A percentile compares a stretch with the other conserved stretches of the same genome.
phyloP scores from a whole-genome alignment of 2,888 invertebrate species.

The Nymphalis urticae region DNA sequence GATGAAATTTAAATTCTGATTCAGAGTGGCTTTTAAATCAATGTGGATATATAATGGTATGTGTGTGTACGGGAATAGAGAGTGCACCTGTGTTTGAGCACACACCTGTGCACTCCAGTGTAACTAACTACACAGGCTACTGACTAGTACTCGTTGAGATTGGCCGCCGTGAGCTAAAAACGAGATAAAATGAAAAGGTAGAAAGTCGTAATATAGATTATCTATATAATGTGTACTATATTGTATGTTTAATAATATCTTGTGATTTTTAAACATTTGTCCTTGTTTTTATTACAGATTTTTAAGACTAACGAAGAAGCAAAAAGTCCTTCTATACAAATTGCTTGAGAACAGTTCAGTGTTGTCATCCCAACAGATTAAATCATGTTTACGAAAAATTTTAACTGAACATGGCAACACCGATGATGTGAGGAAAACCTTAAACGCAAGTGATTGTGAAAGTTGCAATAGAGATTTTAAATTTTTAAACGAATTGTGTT shows the following conservation, averaged over 20 bases:
- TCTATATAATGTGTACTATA: neutral
- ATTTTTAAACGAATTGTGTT: conserved; percentile 58
- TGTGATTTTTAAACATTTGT: neutral
- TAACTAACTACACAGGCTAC: too few relatives aligned
- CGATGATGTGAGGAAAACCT: conserved; percentile 50
- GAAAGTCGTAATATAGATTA: too few relatives aligned
- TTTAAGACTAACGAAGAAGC: conserved; percentile 61
- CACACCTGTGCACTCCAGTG: too few relatives aligned
- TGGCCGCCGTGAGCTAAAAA: too few relatives aligned
- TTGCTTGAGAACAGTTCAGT: conserved; percentile 59
- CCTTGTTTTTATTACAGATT: conserved; percentile 52
- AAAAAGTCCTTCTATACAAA: conserved; percentile 68
- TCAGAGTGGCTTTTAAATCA: too few relatives aligned
- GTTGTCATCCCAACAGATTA: conserved; percentile 62
- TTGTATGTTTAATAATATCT: neutral
- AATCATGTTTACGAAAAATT: conserved; percentile 64
- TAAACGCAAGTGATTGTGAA: conserved; percentile 50
- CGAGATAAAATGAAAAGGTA: too few relatives aligned
- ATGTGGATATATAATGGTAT: too few relatives aligned
- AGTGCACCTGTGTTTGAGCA: too few relatives aligned
- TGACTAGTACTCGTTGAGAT: too few relatives aligned
- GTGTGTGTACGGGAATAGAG: too few relatives aligned
- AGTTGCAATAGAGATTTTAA: conserved; percentile 58
- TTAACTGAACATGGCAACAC: conserved; percentile 65
- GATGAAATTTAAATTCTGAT: too few relatives aligned